These are phyloP conservation scores for Caenorhabditis macrosperma DNA, from an alignment of 2,888 invertebrate genomes.

Conservation along the genomic window DNA sequence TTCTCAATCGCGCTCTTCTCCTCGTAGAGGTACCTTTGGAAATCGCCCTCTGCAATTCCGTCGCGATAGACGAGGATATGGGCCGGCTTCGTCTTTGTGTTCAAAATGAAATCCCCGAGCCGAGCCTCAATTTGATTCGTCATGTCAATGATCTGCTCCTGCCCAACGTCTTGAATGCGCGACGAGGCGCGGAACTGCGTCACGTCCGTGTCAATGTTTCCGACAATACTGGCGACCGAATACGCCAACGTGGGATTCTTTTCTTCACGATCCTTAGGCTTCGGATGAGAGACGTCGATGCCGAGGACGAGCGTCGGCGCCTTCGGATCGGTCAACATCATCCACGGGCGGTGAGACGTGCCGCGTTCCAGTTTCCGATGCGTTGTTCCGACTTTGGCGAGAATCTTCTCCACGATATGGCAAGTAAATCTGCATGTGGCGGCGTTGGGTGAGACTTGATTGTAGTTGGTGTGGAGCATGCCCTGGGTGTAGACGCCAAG, in stretches of 20 bases:
- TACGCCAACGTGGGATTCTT: conserved; percentile 65
- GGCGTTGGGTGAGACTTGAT: too few relatives aligned
- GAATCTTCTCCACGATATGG: conserved; percentile 44
- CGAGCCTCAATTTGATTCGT: too few relatives aligned
- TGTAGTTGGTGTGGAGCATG: neutral
- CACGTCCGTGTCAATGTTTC: conserved; percentile 74
- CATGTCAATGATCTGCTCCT: conserved; percentile 9
- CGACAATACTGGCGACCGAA: conserved; percentile 79
- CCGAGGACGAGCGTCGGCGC: conserved; percentile 86
- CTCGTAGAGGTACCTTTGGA: conserved; percentile 52
- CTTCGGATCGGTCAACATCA: conserved; percentile 52
- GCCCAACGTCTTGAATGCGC: conserved; percentile 1
- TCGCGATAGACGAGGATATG: conserved; percentile 59
- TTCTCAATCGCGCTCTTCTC: conserved; percentile 24
- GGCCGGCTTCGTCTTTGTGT: conserved; percentile 18
- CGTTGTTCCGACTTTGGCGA: conserved; percentile 54
- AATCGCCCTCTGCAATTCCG: conserved; percentile 52
- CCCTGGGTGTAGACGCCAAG: conserved; percentile 22
- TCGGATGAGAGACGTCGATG: conserved; percentile 93
- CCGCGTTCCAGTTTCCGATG: conserved; percentile 25
- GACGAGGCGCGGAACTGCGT: conserved; percentile 63
- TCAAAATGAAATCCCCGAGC: conserved; percentile 12
- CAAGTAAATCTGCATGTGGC: conserved; percentile 16
- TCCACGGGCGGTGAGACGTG: conserved; percentile 22
- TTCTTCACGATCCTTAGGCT: conserved; percentile 85